A percentile compares a stretch with the other conserved stretches of the same genome.
phyloP scores from a whole-genome alignment of 92 coral and sea anemone genomes.

The Galaxea fascicularis region DNA sequence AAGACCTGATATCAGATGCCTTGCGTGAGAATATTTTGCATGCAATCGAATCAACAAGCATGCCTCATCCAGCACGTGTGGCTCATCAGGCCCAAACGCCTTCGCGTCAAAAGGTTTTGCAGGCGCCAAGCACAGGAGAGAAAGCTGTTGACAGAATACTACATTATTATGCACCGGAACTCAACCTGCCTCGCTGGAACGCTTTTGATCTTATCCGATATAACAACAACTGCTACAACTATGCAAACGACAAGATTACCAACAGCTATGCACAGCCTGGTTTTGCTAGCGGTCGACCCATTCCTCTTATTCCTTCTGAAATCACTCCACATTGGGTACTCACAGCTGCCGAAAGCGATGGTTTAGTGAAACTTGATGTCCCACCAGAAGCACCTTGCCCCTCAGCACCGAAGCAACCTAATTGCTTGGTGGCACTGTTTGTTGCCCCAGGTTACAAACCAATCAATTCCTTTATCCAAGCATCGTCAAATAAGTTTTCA shows the following conservation, averaged over 20 bases:
- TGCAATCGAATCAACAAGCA: too few relatives aligned
- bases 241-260: constrained; percentile 29
- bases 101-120: neutral
- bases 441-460: constrained; percentile 6
- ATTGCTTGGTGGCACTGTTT: constrained; percentile 28
- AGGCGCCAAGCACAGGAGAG: too few relatives aligned
- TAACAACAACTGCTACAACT: constrained; percentile 30
- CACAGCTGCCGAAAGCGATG: constrained; percentile 21
- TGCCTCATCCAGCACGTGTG: too few relatives aligned
- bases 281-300: neutral
- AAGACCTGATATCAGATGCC: constrained; percentile 13
- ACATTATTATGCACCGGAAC: neutral
- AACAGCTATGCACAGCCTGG: constrained; percentile 14
- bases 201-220: too few relatives aligned
- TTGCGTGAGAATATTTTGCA: too few relatives aligned
- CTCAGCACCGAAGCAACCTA: constrained; percentile 25
- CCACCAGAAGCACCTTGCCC: neutral
- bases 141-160: too few relatives aligned
- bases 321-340: neutral
- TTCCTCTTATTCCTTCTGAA: neutral
- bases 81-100: too few relatives aligned
- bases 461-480: too few relatives aligned
- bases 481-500: too few relatives aligned
- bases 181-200: neutral
- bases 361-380: constrained; percentile 29